Conservation (phyloP, 2,113 vertebrate genomes). For the Nematolebias whitei region DNA sequence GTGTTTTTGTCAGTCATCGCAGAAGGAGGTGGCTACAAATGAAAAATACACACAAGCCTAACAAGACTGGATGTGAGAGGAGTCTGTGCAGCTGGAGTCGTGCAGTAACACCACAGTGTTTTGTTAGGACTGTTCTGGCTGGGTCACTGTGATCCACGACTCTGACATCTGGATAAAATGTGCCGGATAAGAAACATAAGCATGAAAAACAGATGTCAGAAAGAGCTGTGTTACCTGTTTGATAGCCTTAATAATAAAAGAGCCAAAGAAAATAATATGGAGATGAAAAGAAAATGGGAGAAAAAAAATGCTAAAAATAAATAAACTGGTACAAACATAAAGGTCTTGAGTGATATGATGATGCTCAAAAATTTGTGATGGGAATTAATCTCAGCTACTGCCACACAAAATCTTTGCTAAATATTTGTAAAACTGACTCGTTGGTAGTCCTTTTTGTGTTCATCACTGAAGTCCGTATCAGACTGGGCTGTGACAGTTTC, state of each 20-base stretch:
- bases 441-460: no score
- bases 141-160: conserved; percentile 14
- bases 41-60: not conserved
- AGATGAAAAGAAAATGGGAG: not conserved
- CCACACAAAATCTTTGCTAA: no score
- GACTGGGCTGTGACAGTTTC: no score
- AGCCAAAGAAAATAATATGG: not conserved
- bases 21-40: not conserved
- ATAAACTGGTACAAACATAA: not conserved
- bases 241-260: not conserved
- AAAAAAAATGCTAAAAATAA: conserved; percentile 6
- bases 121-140: not conserved
- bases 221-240: not conserved
- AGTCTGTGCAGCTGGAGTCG: not conserved
- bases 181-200: not conserved
- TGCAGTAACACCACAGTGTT: conserved; percentile 4
- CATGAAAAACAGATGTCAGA: not conserved
- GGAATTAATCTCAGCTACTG: no score
- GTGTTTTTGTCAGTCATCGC: not conserved
- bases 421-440: no score
- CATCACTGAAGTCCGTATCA: no score
- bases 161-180: conserved; percentile 19
- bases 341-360: not conserved
- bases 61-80: not conserved
- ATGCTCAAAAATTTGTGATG: no score